Conservation (phyloP, 2,888 invertebrate genomes). For the Polymixis lichenea region DNA sequence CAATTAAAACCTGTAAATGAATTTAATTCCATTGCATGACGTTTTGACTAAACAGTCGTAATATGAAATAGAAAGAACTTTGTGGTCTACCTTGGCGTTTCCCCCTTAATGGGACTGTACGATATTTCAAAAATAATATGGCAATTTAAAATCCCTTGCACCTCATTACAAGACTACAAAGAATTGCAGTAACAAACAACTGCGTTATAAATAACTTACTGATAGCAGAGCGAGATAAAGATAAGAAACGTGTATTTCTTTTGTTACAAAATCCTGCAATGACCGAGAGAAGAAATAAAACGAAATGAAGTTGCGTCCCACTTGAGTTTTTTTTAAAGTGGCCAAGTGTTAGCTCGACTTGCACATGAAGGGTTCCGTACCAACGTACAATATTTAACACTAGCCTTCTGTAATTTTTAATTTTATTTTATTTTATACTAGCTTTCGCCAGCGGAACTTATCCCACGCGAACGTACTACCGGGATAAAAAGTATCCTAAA, state of each 20-base stretch:
- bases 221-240: conserved; percentile 36
- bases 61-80: too few relatives aligned
- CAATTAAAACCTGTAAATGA: too few relatives aligned
- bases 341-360: neutral
- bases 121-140: neutral
- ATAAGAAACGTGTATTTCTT: conserved; percentile 30
- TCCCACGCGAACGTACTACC: too few relatives aligned
- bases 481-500: too few relatives aligned
- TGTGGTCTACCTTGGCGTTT: too few relatives aligned
- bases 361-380: neutral
- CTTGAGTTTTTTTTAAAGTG: neutral
- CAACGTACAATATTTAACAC: neutral
- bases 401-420: too few relatives aligned
- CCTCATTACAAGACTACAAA: conserved; percentile 24
- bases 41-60: too few relatives aligned
- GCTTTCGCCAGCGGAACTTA: too few relatives aligned
- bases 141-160: neutral
- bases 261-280: conserved; percentile 30
- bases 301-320: conserved; percentile 14
- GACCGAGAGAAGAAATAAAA: conserved; percentile 28
- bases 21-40: too few relatives aligned
- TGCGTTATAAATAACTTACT: conserved; percentile 38
- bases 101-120: too few relatives aligned
- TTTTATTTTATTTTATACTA: too few relatives aligned
- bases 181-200: conserved; percentile 19